Evolutionary conservation across 2,888 invertebrate species (phyloP), one percentile per base, ranked within the genome.

Genomic region (Branchipolynoe longqiensis): DNA sequence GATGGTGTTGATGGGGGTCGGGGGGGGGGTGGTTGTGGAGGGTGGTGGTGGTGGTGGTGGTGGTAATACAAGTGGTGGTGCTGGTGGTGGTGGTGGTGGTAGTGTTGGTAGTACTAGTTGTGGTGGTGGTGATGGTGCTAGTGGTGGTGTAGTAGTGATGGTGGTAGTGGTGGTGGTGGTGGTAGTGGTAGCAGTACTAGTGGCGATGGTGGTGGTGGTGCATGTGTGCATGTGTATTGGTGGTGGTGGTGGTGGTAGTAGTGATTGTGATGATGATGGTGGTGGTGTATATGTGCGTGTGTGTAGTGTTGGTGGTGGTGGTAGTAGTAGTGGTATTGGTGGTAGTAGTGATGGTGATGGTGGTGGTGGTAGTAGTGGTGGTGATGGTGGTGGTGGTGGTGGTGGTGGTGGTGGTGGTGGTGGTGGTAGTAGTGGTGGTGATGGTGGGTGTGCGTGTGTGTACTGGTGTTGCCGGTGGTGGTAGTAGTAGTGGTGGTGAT

Each of bases 391-490:
- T 6, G n/a, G 14, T 1, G 25, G 62, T 28, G 62, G 62, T 62
- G 25, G 25, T n/a, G 25, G 22, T 56, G 56, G n/a, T n/a, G 56
- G 56, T 56, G 56, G 56, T 56, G 56, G 56, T 2, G 18, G 56
- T 56, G 56, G 25, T 56, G 56, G 56, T 22, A 25, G 2, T 22
- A 56, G 2, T 1, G 3, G 18, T 22, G 18, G 1, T n/a, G 22
- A n/a, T 3, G 62, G 62, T 62, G 59, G 59, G 14, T 6, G 59
- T 6, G 14, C 3, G 25, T 25, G 12, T 25, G 62, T 62, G 25
- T n/a, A n/a, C n/a, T n/a, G n/a, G n/a, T n/a, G 25, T 56, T 56
- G 56, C n/a, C n/a, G 56, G 56, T 56, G 56, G 56, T 56, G 56
- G 56, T 8, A n/a, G n/a, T n/a, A n/a, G n/a, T 2, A 12, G 56